Percentiles rank a stretch among this genome's conserved stretches.
Conservation (phyloP, 1,140 invertebrate genomes). For the Tribolium castaneum region DNA sequence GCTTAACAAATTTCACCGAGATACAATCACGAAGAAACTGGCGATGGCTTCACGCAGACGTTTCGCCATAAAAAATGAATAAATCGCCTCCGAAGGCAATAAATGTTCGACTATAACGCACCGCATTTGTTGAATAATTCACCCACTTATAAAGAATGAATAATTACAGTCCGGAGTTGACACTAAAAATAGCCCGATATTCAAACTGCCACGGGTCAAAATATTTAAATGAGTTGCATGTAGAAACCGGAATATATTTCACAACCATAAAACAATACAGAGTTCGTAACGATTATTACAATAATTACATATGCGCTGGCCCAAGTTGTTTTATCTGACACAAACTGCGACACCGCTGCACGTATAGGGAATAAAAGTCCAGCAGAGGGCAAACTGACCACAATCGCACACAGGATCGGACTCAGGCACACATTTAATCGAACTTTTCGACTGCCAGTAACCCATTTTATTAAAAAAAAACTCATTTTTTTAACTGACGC, state of each 20-base stretch:
- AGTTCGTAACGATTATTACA: conserved; percentile 20
- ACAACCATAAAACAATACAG: conserved; percentile 21
- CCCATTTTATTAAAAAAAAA: no score
- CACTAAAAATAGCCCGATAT: conserved; percentile 41
- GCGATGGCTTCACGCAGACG: neutral
- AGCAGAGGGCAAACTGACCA: neutral
- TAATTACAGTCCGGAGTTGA: conserved; percentile 38
- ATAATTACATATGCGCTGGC: neutral
- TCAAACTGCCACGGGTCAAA: conserved; percentile 28
- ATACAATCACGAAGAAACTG: neutral
- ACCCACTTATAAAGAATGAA: conserved; percentile 39
- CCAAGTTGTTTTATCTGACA: neutral
- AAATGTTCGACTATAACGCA: conserved; percentile 7
- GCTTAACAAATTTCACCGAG: neutral
- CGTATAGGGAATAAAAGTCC: neutral
- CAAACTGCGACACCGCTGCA: neutral
- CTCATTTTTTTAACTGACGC: no score
- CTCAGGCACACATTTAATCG: neutral
- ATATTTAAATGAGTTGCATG: conserved; percentile 42
- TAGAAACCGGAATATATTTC: conserved; percentile 30
- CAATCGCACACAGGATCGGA: neutral
- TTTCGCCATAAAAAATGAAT: neutral
- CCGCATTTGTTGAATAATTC: conserved; percentile 39
- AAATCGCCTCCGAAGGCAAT: conserved; percentile 24
- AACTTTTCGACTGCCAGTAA: neutral